Base-by-base conservation (phyloP, 2,113 vertebrate genomes). In the Andinoacara biseriatus region DNA sequence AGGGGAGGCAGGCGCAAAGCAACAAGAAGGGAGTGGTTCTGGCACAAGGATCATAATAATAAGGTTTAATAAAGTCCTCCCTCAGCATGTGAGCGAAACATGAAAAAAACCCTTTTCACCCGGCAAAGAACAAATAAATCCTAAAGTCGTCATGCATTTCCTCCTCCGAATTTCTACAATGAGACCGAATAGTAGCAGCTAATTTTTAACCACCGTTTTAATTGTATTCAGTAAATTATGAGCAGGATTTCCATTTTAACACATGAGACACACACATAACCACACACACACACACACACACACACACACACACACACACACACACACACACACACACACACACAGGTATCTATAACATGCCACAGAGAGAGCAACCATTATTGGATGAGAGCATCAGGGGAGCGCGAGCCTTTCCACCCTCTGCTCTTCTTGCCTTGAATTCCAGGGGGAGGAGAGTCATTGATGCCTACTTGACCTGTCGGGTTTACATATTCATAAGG, bases 401-500 rank as follows among this genome's bases (percentile, higher is more conserved):
- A 61, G 17, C 76, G 75, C 3, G 9, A 74, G 87, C 26, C 38
- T 74, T 60, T 78, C 81, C 56, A 60, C 79, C 76, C 72, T 85
- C 83, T 59, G 43, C 62, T 78, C 58, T 57, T 82, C 74, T 86
- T 80, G 67, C 74, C 81, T 87, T 65, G 74, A 87, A 92, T 85
- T 84, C 81, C 84, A 63, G 58, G 31, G 86, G 91, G 83, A 89
- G 59, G 62, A 85, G 81, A 91, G 80, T 83, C 83, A 87, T 76
- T 85, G 91, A 93, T 92, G 91, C 83, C 92, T 91, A 89, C 91
- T 93, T 94, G 86, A 94, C 93, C 92, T 87, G 86, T 87, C 83
- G 83, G 86, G 75, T 92, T 92, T 93, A 89, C 94, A 93, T 94
- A 95, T 94, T 93, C 91, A 94, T 94, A 90, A 92, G 94, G 78